Conservation (phyloP, 2,888 invertebrate genomes). For the Thecophora atra region DNA sequence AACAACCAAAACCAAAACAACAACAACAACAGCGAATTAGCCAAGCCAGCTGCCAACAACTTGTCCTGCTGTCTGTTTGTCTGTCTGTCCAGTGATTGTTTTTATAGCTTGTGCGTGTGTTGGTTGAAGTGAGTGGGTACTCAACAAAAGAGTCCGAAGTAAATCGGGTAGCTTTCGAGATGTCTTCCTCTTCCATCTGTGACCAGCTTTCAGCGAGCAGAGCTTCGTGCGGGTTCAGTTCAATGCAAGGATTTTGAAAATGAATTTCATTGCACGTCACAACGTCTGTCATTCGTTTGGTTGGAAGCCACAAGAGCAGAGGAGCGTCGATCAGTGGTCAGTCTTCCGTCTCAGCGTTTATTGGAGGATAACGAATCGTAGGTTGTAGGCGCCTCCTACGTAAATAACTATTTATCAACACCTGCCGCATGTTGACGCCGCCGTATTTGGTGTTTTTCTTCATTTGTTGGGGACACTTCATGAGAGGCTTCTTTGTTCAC, state of each 20-base stretch:
- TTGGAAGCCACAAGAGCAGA: background rate
- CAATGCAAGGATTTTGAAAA: slow-evolving; percentile 16
- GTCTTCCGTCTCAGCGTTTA: background rate
- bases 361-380: background rate
- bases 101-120: background rate
- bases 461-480: background rate
- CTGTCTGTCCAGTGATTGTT: background rate
- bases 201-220: too few species aligned
- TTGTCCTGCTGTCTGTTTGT: slow-evolving; percentile 17
- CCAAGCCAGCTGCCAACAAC: slow-evolving; percentile 27
- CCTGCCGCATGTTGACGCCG: background rate
- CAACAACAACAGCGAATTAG: background rate
- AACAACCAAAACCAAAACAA: background rate
- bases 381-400: background rate
- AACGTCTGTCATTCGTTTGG: slow-evolving; percentile 1
- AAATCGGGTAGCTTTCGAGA: too few species aligned
- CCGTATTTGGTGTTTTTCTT: too few species aligned
- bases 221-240: background rate
- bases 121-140: background rate
- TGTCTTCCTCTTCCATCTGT: too few species aligned
- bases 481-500: background rate
- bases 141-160: background rate
- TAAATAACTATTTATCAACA: background rate
- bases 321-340: background rate
- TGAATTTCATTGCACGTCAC: slow-evolving; percentile 27